A percentile compares a stretch with the other conserved stretches of the same genome.
These are phyloP conservation scores for Aplidium turbinatum DNA, from an alignment of 23 tunicate species.

Conservation along the genomic window DNA sequence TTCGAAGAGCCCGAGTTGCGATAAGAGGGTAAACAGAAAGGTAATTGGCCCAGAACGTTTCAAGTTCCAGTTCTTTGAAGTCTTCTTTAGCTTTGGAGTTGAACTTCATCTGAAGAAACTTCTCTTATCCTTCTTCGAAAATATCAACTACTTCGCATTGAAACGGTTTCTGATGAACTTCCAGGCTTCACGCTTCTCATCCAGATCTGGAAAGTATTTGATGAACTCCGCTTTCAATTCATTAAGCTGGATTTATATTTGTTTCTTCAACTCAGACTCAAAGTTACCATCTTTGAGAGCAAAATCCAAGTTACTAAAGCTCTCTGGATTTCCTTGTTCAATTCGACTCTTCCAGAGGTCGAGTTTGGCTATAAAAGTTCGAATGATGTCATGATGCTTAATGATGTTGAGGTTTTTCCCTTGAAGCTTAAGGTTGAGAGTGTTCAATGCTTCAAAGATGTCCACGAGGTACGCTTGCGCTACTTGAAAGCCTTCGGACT, in stretches of 20 bases:
- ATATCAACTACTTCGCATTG: constrained; percentile 44
- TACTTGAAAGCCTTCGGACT: constrained; percentile 46
- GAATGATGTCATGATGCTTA: constrained; percentile 31
- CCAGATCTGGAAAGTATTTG: constrained; percentile 42
- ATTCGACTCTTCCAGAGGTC: constrained; percentile 48
- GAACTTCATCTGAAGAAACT: constrained; percentile 43
- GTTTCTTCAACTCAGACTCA: constrained; percentile 36
- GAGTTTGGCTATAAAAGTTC: constrained; percentile 41
- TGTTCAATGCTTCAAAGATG: constrained; percentile 41
- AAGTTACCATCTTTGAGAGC: constrained; percentile 34
- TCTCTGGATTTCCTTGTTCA: constrained; percentile 47
- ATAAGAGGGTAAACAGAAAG: constrained; percentile 49
- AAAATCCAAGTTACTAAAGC: constrained; percentile 47
- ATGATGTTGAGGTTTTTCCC: constrained; percentile 43
- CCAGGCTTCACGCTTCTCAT: constrained; percentile 43
- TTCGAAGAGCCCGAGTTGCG: constrained; percentile 38
- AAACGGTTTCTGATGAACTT: constrained; percentile 47
- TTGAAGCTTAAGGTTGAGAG: constrained; percentile 47
- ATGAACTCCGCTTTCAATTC: constrained; percentile 40
- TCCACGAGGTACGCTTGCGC: constrained; percentile 45
- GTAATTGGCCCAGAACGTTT: constrained; percentile 33
- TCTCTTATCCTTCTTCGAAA: constrained; percentile 36
- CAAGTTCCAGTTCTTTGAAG: constrained; percentile 45
- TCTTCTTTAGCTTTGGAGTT: constrained; percentile 44
- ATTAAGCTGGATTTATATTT: constrained; percentile 33